Percentiles rank a stretch among this genome's conserved stretches.
Conservation (phyloP, 2,888 invertebrate genomes). For the Plebejus argus region DNA sequence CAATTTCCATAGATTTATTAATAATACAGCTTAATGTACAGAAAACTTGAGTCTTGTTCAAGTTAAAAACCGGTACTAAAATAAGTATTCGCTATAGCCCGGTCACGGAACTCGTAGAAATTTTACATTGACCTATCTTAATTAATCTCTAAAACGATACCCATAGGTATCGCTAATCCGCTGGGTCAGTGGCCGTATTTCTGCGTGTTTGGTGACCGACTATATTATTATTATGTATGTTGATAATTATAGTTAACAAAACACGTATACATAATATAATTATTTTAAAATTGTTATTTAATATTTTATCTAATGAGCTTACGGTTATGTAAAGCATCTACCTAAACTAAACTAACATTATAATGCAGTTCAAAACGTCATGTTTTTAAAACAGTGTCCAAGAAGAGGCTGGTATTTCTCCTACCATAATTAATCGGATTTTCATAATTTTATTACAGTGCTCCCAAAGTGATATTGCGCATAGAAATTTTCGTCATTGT, state of each 20-base stretch:
- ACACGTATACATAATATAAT: background rate
- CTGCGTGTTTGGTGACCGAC: background rate
- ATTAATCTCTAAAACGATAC: no score
- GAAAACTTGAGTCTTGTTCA: background rate
- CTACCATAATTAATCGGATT: no score
- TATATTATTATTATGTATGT: conserved; percentile 5
- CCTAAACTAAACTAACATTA: background rate
- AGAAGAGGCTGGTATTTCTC: no score
- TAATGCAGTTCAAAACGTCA: background rate
- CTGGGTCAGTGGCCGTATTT: no score
- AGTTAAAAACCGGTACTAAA: background rate
- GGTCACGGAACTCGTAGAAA: background rate
- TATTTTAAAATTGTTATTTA: conserved; percentile 35
- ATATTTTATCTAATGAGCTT: conserved; percentile 26
- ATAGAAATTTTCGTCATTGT: no score
- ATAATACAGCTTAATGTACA: background rate
- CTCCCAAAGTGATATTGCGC: no score
- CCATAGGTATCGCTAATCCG: no score
- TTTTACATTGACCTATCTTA: no score
- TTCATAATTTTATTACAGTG: background rate
- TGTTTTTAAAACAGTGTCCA: background rate
- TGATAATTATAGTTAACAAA: background rate
- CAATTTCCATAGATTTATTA: background rate
- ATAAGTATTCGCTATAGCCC: background rate
- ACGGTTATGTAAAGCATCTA: conserved; percentile 19